phyloP scores from a whole-genome alignment of 2,113 vertebrate genomes.

The Callipepla californica region DNA sequence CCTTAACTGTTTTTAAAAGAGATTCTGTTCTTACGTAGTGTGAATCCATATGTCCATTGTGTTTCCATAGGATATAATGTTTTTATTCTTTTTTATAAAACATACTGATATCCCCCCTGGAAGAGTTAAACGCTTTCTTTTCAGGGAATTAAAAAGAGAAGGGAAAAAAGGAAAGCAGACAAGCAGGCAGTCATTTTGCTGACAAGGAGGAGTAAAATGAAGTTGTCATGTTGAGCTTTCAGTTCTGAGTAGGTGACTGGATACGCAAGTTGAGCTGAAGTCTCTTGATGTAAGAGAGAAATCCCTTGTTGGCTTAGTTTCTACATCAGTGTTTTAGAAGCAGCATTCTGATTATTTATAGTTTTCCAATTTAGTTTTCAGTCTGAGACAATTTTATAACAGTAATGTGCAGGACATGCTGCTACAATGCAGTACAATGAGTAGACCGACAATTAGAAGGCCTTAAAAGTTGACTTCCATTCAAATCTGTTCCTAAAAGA shows the following conservation, averaged over 20 bases:
- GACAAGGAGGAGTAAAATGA: background rate
- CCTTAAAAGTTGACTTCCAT: background rate
- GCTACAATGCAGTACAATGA: background rate
- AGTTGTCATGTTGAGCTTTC: background rate
- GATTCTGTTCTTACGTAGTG: background rate
- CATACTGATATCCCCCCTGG: background rate
- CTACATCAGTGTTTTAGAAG: background rate
- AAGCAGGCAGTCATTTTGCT: background rate
- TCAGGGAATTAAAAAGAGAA: background rate
- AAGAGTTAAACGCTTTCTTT: background rate
- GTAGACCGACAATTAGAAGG: background rate
- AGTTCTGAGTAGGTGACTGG: background rate
- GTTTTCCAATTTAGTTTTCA: background rate
- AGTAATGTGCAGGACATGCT: fast-evolving
- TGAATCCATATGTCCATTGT: background rate
- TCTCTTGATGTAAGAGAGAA: background rate
- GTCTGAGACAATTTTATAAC: background rate
- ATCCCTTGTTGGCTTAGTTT: background rate
- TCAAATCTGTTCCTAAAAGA: background rate
- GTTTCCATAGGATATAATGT: background rate
- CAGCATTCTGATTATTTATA: background rate
- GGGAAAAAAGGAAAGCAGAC: background rate
- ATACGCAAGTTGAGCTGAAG: background rate
- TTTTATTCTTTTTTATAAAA: background rate
- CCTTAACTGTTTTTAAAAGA: background rate